Conservation (phyloP, 2,113 vertebrate species). For the Mormyrus iriodes region DNA sequence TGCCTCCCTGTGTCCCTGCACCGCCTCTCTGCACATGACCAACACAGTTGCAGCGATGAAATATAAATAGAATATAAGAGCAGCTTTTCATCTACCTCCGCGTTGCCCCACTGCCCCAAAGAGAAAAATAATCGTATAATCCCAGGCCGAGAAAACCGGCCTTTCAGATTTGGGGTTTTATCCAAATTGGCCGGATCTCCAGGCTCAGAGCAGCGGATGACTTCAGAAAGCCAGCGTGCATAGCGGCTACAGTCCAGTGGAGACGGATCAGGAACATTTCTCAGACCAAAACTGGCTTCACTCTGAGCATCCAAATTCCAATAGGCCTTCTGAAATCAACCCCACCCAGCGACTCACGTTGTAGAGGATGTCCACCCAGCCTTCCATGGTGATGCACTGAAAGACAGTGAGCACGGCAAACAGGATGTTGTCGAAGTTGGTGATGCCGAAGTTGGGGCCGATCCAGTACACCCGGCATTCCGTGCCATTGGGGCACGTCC, state of each 20-base stretch:
- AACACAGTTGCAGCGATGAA: background rate
- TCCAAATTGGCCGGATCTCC: background rate
- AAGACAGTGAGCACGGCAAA: constrained; percentile 84
- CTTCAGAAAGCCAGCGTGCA: background rate
- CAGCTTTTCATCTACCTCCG: background rate
- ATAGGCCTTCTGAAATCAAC: background rate
- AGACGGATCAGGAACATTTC: background rate
- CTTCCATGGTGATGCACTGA: constrained; percentile 99
- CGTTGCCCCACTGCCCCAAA: background rate
- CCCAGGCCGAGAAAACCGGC: background rate
- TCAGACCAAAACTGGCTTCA: background rate
- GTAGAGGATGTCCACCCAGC: constrained; percentile 95
- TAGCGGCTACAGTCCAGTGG: background rate
- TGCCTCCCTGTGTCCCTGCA: background rate
- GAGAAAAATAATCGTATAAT: constrained; percentile 19
- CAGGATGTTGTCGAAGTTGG: constrained; percentile 92
- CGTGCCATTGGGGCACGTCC: constrained; percentile 71
- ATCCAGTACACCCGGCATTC: constrained; percentile 80
- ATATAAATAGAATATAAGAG: background rate
- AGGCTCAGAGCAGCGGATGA: background rate
- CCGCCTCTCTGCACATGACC: background rate
- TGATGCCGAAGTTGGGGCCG: constrained; percentile 93
- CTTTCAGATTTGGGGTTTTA: background rate
- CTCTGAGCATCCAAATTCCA: background rate
- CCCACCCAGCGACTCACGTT: constrained; percentile 68